Evolutionary conservation across 2,797 vertebrate species (phyloP).

Genomic region (Heterohyrax brucei): DNA sequence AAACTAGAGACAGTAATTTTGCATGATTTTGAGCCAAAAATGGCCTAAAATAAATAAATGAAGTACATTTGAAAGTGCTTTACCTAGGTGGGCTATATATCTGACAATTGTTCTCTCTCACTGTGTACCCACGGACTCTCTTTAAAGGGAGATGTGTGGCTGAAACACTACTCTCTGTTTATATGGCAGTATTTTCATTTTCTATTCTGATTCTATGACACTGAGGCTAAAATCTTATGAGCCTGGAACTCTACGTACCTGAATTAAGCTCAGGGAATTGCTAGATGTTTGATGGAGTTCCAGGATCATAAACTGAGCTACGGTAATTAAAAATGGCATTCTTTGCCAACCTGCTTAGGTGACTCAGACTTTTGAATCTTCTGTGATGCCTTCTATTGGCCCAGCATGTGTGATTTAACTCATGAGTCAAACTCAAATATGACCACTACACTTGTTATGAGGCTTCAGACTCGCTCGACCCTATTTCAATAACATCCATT

Average conservation of each 20-base stretch:
- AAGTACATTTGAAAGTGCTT: slow-evolving; percentile 92
- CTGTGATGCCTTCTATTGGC: slow-evolving; percentile 85
- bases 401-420: slow-evolving; percentile 72
- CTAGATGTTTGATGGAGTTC: slow-evolving; percentile 85
- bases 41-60: slow-evolving; percentile 94
- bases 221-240: slow-evolving; percentile 83
- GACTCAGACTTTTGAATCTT: slow-evolving; percentile 84
- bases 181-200: slow-evolving; percentile 87
- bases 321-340: slow-evolving; percentile 86
- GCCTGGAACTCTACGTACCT: slow-evolving; percentile 88
- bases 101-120: slow-evolving; percentile 89
- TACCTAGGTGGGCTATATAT: slow-evolving; percentile 95
- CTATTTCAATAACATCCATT: slow-evolving; percentile 70
- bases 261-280: slow-evolving; percentile 88
- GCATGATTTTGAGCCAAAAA: slow-evolving; percentile 93
- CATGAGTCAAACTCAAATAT: slow-evolving; percentile 74
- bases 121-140: slow-evolving; percentile 78
- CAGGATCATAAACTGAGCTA: slow-evolving; percentile 86
- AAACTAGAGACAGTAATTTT: slow-evolving; percentile 94
- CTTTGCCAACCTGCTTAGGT: slow-evolving; percentile 81
- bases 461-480: slow-evolving; percentile 34
- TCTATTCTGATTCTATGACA: slow-evolving; percentile 84
- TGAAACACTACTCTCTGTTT: slow-evolving; percentile 87
- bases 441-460: slow-evolving; percentile 82
- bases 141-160: slow-evolving; percentile 83